Conservation (phyloP, 30 jellyfish, hydroid and myxozoan genomes). For the Aurelia aurita complex sp. Pacific region DNA sequence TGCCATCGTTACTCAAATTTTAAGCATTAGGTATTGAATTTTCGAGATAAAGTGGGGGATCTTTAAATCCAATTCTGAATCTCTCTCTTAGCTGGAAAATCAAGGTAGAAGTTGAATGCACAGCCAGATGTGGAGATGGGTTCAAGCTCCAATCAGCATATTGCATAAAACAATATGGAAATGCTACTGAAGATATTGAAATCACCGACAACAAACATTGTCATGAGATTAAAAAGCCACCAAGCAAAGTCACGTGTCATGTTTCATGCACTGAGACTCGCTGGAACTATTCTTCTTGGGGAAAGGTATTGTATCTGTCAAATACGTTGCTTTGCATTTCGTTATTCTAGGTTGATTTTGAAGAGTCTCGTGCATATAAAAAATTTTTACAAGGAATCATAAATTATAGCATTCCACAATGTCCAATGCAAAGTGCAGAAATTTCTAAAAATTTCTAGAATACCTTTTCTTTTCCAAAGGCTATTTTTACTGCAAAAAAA, state of each 20-base stretch:
- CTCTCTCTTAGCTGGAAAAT: conserved; percentile 75
- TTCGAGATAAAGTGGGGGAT: too few species aligned
- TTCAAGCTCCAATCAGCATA: conserved; percentile 56
- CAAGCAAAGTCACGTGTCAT: conserved; percentile 64
- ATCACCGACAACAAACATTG: conserved; percentile 70
- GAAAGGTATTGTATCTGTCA: conserved; percentile 51
- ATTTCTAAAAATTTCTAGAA: too few species aligned
- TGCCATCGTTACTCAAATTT: too few species aligned
- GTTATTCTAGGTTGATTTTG: too few species aligned
- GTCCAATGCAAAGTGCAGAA: too few species aligned
- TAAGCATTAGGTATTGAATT: too few species aligned
- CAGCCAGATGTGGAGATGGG: conserved; percentile 94
- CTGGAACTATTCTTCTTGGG: conserved; percentile 92
- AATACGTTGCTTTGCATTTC: too few species aligned
- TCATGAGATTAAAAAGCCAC: conserved; percentile 61
- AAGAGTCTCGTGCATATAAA: too few species aligned
- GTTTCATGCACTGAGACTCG: conserved; percentile 77
- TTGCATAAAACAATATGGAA: conserved; percentile 72
- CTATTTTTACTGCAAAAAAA: too few species aligned
- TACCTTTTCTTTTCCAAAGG: too few species aligned
- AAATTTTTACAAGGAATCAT: too few species aligned
- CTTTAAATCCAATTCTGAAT: background rate
- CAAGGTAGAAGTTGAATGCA: conserved; percentile 67
- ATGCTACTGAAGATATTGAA: conserved; percentile 49
- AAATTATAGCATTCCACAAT: too few species aligned